Evolutionary conservation across 1,140 invertebrate species (phyloP), one percentile per base, ranked within the genome.

Genomic region (Diabrotica virgifera): DNA sequence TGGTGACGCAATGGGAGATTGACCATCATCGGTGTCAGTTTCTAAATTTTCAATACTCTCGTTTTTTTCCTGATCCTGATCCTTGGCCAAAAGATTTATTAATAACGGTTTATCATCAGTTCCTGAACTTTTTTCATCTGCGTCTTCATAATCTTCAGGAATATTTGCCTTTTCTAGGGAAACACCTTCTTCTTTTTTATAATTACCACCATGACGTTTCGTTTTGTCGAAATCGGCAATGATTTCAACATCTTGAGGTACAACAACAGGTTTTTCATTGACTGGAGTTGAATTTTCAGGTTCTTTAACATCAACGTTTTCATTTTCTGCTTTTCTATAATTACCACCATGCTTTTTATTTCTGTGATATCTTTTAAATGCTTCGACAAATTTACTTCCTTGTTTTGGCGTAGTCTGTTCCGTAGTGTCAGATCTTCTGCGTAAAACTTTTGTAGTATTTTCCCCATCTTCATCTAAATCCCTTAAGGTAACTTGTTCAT

Each of bases 301-400:
- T 55, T 40, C n/a, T 35, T 52, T n/a, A 8, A 24, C 13, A n/a
- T 50, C n/a, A 51, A 59, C 36, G 13, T 40, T 51, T 24, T 24
- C 24, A 56, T 65, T 50, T 7, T 51, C 40, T 46, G 24, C 56
- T 53, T 56, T 35, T 56, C 24, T 60, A 50, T 67, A 71, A 57
- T 72, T 70, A 13, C 68, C 71, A 9, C 67, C 70, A 52, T 65
- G 59, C 51, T 62, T 63, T 36, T 67, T 64, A 24, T 46, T 60
- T 37, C 38, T 51, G 36, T 65, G 63, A 58, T 62, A 67, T 11
- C 69, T 35, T 46, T 71, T 66, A n/a, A 68, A 60, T 5, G 64
- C 40, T 65, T 72, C 69, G 9, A 72, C 64, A 5, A 60, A 24
- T 38, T 54, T 59, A 46, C 12, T 35, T 59, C 12, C 52, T 11